A percentile compares a stretch with the other conserved stretches of the same genome.
Conservation (phyloP, 2,888 invertebrate species). For the Lasioglossum zephyrum region DNA sequence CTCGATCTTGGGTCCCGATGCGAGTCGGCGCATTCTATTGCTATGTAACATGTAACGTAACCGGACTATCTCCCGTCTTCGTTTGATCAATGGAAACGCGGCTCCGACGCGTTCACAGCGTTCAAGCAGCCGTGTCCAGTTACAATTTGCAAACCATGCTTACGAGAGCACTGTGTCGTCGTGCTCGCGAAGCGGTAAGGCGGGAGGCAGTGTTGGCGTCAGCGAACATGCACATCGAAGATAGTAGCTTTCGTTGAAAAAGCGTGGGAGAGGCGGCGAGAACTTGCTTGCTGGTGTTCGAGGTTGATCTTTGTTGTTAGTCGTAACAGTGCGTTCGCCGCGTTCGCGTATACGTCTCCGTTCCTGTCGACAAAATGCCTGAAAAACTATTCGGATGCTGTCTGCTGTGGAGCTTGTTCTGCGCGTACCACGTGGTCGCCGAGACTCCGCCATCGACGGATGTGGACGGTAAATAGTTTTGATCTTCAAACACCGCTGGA, state of each 20-base stretch:
- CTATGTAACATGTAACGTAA: background rate
- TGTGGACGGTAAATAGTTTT: conserved; percentile 62
- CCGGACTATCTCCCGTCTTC: background rate
- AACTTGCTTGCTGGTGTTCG: conserved; percentile 39
- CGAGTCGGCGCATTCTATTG: background rate
- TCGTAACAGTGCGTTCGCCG: conserved; percentile 38
- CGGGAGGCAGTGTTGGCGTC: background rate
- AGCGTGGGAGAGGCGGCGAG: conserved; percentile 56
- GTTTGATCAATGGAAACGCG: conserved; percentile 3
- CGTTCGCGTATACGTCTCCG: background rate
- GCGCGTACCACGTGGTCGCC: conserved; percentile 67
- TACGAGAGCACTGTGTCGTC: background rate
- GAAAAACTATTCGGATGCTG: conserved; percentile 48
- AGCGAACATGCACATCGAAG: conserved; percentile 43
- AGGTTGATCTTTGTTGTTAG: conserved; percentile 17
- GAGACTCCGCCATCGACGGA: conserved; percentile 49
- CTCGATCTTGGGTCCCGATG: background rate
- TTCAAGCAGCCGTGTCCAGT: background rate
- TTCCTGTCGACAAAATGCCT: conserved; percentile 39
- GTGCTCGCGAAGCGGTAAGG: background rate
- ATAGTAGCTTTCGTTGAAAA: conserved; percentile 56
- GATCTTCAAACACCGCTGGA: background rate
- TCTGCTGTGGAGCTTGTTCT: conserved; percentile 59
- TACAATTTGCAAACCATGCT: background rate
- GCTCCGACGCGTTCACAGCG: background rate